Evolutionary conservation across 2,888 invertebrate genomes (phyloP), one percentile per base, ranked within the genome.

Genomic region (Linnaemya vulpina): DNA sequence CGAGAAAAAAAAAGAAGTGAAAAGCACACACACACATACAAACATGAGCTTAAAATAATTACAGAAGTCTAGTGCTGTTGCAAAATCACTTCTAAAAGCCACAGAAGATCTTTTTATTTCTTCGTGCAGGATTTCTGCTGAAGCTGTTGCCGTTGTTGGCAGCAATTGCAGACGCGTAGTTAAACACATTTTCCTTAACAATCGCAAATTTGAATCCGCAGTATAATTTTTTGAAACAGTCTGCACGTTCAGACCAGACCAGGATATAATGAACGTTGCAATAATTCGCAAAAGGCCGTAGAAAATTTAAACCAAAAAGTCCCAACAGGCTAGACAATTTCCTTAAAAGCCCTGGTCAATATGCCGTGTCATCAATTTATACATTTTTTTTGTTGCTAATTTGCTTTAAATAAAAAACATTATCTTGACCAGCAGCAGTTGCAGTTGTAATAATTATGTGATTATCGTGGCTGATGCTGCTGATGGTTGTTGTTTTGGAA

Each of bases 181-280:
- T 17, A 11, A 9, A 40, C 43, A 51, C 65, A 43, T 20, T 62
- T 40, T 30, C 49, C 43, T 79, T 65, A 74, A 65, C 63, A 74
- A 74, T 74, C 68, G 58, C 62, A 85, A 70, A 78, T 74, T 82
- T 70, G 25, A 22, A 20, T 62, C 38, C 22, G 22, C n/a, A 63
- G 46, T 51, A 49, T 8, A 58, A 11, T 38, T 49, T n/a, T 67
- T n/a, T 51, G 9, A 3, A 22, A 15, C 15, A 20, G 38, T 30
- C 3, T 38, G 55, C 17, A 40, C 40, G 38, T 53, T 13, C n/a
- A n/a, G 5, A 30, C 30, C 5, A 30, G 5, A 30, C 58, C 82
- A 85, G 82, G 82, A 82, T 82, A 85, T 67, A 85, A 85, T 75
- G 82, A 85, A 79, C 85, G 79, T 85, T 82, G 71, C 75, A 71